phyloP scores from a whole-genome alignment of 2,113 vertebrate species.

The Rynchops niger region DNA sequence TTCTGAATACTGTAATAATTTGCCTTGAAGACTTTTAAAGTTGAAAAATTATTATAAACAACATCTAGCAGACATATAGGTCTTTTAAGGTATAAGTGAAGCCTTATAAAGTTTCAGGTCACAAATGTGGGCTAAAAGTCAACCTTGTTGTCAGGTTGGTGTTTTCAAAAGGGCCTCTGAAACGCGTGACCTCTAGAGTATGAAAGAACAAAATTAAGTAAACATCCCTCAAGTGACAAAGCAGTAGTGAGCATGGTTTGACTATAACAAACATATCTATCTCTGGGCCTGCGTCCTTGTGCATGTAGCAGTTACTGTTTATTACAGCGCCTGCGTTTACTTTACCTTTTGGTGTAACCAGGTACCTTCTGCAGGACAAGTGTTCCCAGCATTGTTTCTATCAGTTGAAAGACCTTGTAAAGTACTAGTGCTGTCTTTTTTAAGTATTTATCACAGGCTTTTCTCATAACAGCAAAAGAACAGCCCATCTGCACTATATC shows the following conservation, averaged over 20 bases:
- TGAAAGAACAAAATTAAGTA: not conserved
- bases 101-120: not conserved
- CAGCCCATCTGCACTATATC: not conserved
- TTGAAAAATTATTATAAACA: not conserved
- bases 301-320: not conserved
- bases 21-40: not conserved
- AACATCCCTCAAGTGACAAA: not conserved
- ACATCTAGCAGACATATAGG: not conserved
- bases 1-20: not conserved
- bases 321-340: not conserved
- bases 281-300: not conserved
- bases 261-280: not conserved
- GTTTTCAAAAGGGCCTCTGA: not conserved
- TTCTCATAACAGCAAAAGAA: not conserved
- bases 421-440: not conserved
- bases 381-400: not conserved
- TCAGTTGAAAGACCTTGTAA: not conserved
- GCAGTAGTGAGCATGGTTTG: not conserved
- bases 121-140: constrained; percentile 5
- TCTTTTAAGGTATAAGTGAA: not conserved
- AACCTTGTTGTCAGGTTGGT: not conserved
- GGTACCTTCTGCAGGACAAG: not conserved
- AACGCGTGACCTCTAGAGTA: not conserved
- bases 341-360: not conserved
- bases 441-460: not conserved